Evolutionary conservation across 2,113 vertebrate genomes (phyloP).

Genomic region (Lagenorhynchus albirostris): DNA sequence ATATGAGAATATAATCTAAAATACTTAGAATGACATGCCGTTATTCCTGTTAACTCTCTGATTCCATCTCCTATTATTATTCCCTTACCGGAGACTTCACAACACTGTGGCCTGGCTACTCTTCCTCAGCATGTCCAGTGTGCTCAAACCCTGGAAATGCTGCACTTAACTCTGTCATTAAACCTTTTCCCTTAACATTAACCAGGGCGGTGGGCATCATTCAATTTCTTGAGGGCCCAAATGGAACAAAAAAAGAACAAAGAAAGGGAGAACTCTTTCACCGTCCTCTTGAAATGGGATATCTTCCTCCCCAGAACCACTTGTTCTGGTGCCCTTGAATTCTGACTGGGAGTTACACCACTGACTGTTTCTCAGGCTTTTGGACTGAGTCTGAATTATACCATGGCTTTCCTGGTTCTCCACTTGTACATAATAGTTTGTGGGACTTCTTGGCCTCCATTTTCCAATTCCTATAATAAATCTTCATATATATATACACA

Average conservation of each 20-base stretch:
- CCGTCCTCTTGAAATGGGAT: neutral
- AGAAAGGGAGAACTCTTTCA: neutral
- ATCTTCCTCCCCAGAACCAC: too few relatives aligned
- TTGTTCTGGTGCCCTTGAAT: neutral
- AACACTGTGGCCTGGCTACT: rapidly evolving
- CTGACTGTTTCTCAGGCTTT: neutral
- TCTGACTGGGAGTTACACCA: neutral
- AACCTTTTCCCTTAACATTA: neutral
- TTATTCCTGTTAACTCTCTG: neutral
- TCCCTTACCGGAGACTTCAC: neutral
- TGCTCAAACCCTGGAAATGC: neutral
- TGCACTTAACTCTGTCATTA: neutral
- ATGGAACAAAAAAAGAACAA: neutral
- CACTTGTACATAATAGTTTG: neutral
- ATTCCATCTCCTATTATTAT: rapidly evolving
- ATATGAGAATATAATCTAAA: neutral
- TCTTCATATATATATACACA: neutral
- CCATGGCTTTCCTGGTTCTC: neutral
- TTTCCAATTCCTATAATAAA: neutral
- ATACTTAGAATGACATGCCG: neutral
- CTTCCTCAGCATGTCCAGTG: neutral
- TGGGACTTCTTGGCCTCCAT: neutral
- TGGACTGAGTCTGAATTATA: neutral
- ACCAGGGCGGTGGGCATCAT: neutral
- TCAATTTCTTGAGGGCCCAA: neutral